Evolutionary conservation across 2,888 invertebrate genomes (phyloP).

Genomic region (Barypeithes pellucidus): DNA sequence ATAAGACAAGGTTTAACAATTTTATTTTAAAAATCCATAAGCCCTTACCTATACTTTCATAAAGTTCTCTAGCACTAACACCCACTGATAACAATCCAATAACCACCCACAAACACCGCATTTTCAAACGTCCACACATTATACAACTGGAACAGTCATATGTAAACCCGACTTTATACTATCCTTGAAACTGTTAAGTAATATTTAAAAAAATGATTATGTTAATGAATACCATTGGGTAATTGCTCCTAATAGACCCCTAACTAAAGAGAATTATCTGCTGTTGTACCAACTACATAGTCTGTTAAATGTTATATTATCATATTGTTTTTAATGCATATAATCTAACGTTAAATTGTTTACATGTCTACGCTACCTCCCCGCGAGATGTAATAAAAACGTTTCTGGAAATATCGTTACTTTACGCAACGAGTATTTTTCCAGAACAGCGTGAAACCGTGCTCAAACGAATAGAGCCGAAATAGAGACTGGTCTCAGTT

Average conservation of each 20-base stretch:
- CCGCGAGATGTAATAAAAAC: neutral
- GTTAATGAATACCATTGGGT: too few species aligned
- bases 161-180: neutral
- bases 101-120: conserved; percentile 41
- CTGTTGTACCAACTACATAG: neutral
- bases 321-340: neutral
- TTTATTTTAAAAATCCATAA: neutral
- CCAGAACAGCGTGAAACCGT: conserved; percentile 1
- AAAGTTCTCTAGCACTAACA: conserved; percentile 44
- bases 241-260: too few species aligned
- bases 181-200: neutral
- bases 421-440: conserved; percentile 35
- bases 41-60: conserved; percentile 48
- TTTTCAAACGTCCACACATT: conserved; percentile 38
- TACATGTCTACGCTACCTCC: neutral
- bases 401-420: neutral
- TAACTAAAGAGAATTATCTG: too few species aligned
- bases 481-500: conserved; percentile 50
- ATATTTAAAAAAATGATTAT: too few species aligned
- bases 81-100: conserved; percentile 38
- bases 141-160: conserved; percentile 7
- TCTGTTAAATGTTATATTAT: neutral
- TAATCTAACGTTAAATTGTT: neutral
- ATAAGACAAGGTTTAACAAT: too few species aligned
- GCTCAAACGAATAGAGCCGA: conserved; percentile 36